phyloP scores from a whole-genome alignment of 2,888 invertebrate genomes.

The Athetis lepigone region DNA sequence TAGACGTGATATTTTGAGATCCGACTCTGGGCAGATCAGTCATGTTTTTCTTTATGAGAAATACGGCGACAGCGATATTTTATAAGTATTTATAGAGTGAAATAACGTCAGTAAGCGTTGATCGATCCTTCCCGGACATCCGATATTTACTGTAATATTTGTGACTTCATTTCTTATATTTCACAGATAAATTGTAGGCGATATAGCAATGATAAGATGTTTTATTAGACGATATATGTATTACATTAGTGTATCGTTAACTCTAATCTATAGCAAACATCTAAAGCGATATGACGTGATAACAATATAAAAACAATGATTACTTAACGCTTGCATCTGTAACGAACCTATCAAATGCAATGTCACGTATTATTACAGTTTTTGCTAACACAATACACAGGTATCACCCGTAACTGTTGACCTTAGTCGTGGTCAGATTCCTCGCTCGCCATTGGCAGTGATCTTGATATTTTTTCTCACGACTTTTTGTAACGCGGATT shows the following conservation, averaged over 20 bases:
- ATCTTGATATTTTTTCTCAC: slow-evolving; percentile 83
- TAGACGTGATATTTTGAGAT: slow-evolving; percentile 23
- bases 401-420: slow-evolving; percentile 51
- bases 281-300: slow-evolving; percentile 25
- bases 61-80: slow-evolving; percentile 9
- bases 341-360: slow-evolving; percentile 45
- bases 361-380: slow-evolving; percentile 58
- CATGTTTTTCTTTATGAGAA: slow-evolving; percentile 24
- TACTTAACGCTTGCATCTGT: slow-evolving; percentile 32
- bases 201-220: not conserved
- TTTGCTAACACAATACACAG: slow-evolving; percentile 50
- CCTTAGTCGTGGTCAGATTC: slow-evolving; percentile 74
- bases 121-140: slow-evolving; percentile 23
- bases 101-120: slow-evolving; percentile 21
- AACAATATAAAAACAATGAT: slow-evolving; percentile 33
- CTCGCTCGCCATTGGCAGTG: slow-evolving; percentile 81
- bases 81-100: not conserved
- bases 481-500: slow-evolving; percentile 70
- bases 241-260: slow-evolving; percentile 16
- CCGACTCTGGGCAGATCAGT: slow-evolving; percentile 19
- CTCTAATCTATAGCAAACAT: slow-evolving; percentile 24
- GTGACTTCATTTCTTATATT: slow-evolving; percentile 21
- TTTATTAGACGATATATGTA: slow-evolving; percentile 26
- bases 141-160: not conserved
- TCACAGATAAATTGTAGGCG: not conserved